Evolutionary conservation across 2,113 vertebrate genomes (phyloP).

Genomic region (Nansenia antarctica): DNA sequence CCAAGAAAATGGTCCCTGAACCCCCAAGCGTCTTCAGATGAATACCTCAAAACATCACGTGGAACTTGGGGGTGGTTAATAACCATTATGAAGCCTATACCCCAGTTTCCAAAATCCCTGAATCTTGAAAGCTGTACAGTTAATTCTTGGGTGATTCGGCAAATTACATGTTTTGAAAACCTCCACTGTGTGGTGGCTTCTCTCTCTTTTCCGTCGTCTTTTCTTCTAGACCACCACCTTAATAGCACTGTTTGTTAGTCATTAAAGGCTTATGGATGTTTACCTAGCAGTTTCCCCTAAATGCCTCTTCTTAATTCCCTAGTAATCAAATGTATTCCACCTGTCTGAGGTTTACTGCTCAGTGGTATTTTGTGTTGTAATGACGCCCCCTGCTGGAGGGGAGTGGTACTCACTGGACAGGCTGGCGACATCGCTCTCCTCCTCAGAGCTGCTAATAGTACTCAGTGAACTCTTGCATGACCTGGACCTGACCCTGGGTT

Average conservation of each 20-base stretch:
- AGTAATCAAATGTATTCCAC: conserved; percentile 9
- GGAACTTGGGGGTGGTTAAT: too few relatives aligned
- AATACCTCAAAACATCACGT: too few relatives aligned
- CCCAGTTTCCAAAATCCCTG: too few relatives aligned
- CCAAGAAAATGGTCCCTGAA: background rate
- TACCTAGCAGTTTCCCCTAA: conserved; percentile 17
- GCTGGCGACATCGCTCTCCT: conserved; percentile 58
- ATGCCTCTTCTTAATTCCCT: conserved; percentile 1
- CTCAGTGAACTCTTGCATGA: conserved; percentile 52
- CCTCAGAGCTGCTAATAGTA: conserved; percentile 73
- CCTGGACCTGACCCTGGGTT: conserved; percentile 44
- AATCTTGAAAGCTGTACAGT: too few relatives aligned
- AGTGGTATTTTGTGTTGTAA: conserved; percentile 1
- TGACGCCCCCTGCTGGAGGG: conserved; percentile 40
- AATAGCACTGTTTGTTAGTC: conserved; percentile 20
- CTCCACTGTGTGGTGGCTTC: background rate
- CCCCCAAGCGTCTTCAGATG: background rate
- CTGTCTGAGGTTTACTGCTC: background rate
- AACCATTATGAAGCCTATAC: too few relatives aligned
- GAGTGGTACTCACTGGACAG: conserved; percentile 49
- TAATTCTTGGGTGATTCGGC: too few relatives aligned
- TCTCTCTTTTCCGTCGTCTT: background rate
- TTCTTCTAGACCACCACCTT: background rate
- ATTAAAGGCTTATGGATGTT: conserved; percentile 1
- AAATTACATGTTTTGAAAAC: background rate